phyloP scores from a whole-genome alignment of 2,797 vertebrate genomes.

The Takifugu ocellatus region DNA sequence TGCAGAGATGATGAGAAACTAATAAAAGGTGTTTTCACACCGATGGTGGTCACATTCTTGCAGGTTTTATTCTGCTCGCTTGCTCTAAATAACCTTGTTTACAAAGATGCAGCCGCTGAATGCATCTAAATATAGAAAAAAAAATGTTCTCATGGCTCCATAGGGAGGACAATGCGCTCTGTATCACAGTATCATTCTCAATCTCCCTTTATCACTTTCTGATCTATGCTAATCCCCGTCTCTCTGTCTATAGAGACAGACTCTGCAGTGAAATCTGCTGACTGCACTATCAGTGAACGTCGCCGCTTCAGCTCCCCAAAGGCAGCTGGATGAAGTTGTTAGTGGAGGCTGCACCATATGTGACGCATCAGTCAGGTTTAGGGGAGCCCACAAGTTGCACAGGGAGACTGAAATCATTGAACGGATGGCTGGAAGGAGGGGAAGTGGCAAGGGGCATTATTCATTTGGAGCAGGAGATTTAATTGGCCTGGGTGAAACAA shows the following conservation, averaged over 20 bases:
- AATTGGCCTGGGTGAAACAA: conserved; percentile 35
- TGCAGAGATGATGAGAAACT: conserved; percentile 24
- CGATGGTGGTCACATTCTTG: conserved; percentile 11
- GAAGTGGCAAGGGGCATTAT: conserved; percentile 10
- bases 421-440: conserved; percentile 1
- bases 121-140: conserved; percentile 35
- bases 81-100: conserved; percentile 39
- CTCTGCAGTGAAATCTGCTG: conserved; percentile 55
- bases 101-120: conserved; percentile 16
- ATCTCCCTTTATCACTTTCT: conserved; percentile 17
- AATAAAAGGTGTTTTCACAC: conserved; percentile 24
- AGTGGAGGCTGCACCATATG: conserved; percentile 42
- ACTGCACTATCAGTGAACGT: conserved; percentile 49
- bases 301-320: conserved; percentile 40
- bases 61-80: not conserved
- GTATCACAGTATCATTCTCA: conserved; percentile 18
- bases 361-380: conserved; percentile 24
- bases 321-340: conserved; percentile 50
- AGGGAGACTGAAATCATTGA: conserved; percentile 4
- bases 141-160: conserved; percentile 22
- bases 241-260: conserved; percentile 26
- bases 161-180: conserved; percentile 8
- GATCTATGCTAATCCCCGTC: conserved; percentile 18
- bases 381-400: not conserved
- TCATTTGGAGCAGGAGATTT: conserved; percentile 32